These are phyloP conservation scores for Nerophis lumbriciformis DNA, from an alignment of 2,113 vertebrate species.

Conservation along the genomic window DNA sequence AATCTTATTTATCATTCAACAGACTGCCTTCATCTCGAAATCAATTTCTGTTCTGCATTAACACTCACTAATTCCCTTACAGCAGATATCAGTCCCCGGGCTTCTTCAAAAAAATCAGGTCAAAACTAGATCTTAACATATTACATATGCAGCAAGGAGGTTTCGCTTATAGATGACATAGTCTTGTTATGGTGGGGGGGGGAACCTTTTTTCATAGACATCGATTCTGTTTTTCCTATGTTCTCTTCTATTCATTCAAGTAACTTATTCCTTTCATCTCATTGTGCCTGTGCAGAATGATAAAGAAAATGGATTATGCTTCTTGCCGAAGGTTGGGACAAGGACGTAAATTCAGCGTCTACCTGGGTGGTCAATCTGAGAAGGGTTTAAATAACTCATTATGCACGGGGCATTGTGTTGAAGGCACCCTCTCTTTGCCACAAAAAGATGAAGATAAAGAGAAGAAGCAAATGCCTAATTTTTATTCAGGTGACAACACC, in stretches of 20 bases:
- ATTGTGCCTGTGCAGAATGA: constrained; percentile 47
- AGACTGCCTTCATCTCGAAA: background rate
- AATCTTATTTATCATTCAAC: background rate
- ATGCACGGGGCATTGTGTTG: constrained; percentile 20
- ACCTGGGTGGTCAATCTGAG: constrained; percentile 22
- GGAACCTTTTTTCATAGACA: constrained; percentile 48
- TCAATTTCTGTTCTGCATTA: constrained; percentile 29
- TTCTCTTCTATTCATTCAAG: constrained; percentile 24
- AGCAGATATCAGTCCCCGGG: constrained; percentile 25
- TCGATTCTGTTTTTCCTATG: constrained; percentile 26
- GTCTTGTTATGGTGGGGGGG: constrained; percentile 30
- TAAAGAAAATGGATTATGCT: constrained; percentile 45
- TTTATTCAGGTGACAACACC: constrained; percentile 2
- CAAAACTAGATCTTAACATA: constrained; percentile 45
- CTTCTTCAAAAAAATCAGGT: constrained; percentile 49
- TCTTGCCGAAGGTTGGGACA: constrained; percentile 25
- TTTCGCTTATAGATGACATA: constrained; percentile 42
- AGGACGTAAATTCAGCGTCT: constrained; percentile 25
- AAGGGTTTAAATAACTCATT: constrained; percentile 31
- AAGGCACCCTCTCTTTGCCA: constrained; percentile 1
- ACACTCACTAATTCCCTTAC: constrained; percentile 42
- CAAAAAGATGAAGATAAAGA: constrained; percentile 7
- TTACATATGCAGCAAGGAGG: constrained; percentile 39
- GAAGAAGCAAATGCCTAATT: constrained; percentile 3
- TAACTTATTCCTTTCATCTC: constrained; percentile 32